Percentiles rank a stretch among this genome's conserved stretches.
These are phyloP conservation scores for Ectemnius continuus DNA, from an alignment of 2,888 invertebrate species.

Conservation along the genomic window DNA sequence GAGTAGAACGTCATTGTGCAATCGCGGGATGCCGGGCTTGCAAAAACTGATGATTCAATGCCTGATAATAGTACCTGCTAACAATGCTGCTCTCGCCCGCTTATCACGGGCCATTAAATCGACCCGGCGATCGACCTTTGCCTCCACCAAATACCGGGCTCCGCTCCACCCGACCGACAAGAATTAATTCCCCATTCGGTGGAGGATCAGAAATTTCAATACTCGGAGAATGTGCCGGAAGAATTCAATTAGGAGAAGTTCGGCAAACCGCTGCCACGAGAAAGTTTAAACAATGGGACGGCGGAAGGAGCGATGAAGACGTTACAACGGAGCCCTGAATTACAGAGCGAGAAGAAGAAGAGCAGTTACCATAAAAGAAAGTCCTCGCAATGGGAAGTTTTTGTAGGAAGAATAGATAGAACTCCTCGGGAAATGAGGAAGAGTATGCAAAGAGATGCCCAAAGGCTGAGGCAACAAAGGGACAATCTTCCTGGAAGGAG, in stretches of 20 bases:
- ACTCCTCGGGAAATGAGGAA: neutral
- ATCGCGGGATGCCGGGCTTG: too few species aligned
- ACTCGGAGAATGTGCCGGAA: too few species aligned
- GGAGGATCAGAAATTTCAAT: too few species aligned
- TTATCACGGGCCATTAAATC: slow-evolving; percentile 41
- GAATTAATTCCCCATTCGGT: slow-evolving; percentile 16
- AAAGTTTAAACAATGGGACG: too few species aligned
- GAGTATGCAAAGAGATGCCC: slow-evolving; percentile 1
- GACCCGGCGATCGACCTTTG: slow-evolving; percentile 35
- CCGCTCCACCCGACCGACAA: slow-evolving; percentile 18
- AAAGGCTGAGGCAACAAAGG: neutral
- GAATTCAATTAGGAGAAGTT: too few species aligned
- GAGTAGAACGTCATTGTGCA: too few species aligned
- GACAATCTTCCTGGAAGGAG: neutral
- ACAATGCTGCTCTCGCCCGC: slow-evolving; percentile 17
- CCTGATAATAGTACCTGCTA: slow-evolving; percentile 16
- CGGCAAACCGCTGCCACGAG: too few species aligned
- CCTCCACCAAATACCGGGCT: slow-evolving; percentile 27
- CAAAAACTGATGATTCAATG: neutral
- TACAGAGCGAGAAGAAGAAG: neutral
- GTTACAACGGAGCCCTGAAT: too few species aligned
- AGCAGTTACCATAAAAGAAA: slow-evolving; percentile 2
- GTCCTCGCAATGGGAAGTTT: neutral
- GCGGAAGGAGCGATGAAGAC: too few species aligned
- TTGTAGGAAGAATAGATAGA: neutral